Percentiles rank a stretch among this genome's conserved stretches.
phyloP scores from a whole-genome alignment of 2,113 vertebrate genomes.

The Agapornis roseicollis region DNA sequence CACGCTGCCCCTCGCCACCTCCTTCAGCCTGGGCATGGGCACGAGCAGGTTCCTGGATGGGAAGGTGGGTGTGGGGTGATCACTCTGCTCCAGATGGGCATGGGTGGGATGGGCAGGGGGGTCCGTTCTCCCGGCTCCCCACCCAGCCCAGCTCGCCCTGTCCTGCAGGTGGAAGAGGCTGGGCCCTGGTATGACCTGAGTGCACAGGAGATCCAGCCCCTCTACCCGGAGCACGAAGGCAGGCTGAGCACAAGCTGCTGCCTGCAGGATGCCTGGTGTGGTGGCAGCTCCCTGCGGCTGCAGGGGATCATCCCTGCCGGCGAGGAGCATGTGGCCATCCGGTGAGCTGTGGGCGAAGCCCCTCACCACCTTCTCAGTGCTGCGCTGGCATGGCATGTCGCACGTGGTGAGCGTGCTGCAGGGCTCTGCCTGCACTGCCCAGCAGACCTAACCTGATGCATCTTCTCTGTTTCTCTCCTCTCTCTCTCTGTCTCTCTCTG shows the following conservation, averaged over 20 bases:
- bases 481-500: conserved; percentile 46
- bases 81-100: not conserved
- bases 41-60: conserved; percentile 80
- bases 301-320: conserved; percentile 76
- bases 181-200: conserved; percentile 87
- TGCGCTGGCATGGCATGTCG: not conserved
- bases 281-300: conserved; percentile 86
- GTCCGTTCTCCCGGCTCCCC: fast-evolving
- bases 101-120: not conserved
- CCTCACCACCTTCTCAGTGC: not conserved
- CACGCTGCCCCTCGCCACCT: conserved; percentile 85
- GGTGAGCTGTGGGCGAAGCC: conserved; percentile 67
- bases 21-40: conserved; percentile 93
- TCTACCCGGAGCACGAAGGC: conserved; percentile 69
- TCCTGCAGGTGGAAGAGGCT: conserved; percentile 73
- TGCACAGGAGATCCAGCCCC: conserved; percentile 87
- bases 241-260: conserved; percentile 79
- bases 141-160: fast-evolving
- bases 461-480: not conserved
- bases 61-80: conserved; percentile 64
- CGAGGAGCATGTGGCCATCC: conserved; percentile 60
- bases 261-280: conserved; percentile 84
- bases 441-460: not conserved
- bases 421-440: not conserved
- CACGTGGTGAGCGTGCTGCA: not conserved